Conservation (phyloP, 1,140 invertebrate genomes). For the Cyclargus thomasi region DNA sequence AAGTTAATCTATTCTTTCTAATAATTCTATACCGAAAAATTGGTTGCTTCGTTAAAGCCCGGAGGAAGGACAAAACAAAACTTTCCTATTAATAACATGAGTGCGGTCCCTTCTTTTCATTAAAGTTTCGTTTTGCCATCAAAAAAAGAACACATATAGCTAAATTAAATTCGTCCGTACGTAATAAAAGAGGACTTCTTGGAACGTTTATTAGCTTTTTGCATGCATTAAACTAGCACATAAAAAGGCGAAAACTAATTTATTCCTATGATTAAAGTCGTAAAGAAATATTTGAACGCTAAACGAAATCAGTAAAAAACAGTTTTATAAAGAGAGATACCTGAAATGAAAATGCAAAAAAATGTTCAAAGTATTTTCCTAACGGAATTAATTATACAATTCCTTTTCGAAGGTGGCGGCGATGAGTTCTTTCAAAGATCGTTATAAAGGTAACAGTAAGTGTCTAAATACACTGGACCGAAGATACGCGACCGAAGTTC, state of each 20-base stretch:
- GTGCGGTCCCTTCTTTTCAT: no score
- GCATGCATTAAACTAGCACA: background rate
- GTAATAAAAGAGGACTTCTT: background rate
- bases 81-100: no score
- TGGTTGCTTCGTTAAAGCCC: no score
- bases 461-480: no score
- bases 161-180: background rate
- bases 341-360: background rate
- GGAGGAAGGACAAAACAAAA: no score
- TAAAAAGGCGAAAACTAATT: background rate
- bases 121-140: no score
- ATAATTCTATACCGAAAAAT: no score
- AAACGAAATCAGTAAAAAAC: background rate
- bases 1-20: no score
- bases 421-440: slow-evolving; percentile 28
- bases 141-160: no score
- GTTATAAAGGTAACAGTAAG: slow-evolving; percentile 31
- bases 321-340: background rate
- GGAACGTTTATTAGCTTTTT: background rate
- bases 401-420: slow-evolving; percentile 18
- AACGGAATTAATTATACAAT: slow-evolving; percentile 26
- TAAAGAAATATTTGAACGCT: background rate
- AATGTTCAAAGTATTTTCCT: background rate
- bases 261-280: background rate
- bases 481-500: no score